A percentile compares a stretch with the other conserved stretches of the same genome.
phyloP scores from a whole-genome alignment of 2,888 invertebrate species.

The Acrocyrtus sp. region DNA sequence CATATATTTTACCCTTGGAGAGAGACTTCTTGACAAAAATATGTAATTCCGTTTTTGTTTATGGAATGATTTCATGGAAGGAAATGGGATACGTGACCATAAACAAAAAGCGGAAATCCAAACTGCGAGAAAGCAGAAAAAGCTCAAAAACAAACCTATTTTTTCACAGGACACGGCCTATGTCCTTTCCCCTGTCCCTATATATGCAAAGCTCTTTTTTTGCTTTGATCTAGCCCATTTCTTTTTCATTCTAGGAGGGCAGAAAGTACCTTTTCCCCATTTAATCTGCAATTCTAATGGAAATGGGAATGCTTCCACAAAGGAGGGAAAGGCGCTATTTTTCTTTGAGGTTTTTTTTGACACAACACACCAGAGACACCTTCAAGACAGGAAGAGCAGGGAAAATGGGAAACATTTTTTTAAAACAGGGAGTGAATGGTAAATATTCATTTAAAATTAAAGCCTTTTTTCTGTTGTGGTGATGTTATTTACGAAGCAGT shows the following conservation, averaged over 20 bases:
- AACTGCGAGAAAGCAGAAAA: not conserved
- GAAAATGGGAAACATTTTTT: not conserved
- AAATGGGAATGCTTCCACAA: conserved; percentile 14
- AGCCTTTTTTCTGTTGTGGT: too few relatives aligned
- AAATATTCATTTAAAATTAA: too few relatives aligned
- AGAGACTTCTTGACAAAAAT: too few relatives aligned
- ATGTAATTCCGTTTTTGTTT: not conserved
- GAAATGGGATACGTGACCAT: conserved; percentile 12
- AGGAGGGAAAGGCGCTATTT: not conserved
- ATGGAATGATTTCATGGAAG: too few relatives aligned
- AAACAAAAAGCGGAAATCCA: too few relatives aligned
- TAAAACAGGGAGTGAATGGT: too few relatives aligned
- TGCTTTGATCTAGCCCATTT: not conserved
- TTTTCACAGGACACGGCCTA: not conserved
- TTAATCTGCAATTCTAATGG: conserved; percentile 47
- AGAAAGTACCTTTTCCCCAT: conserved; percentile 2
- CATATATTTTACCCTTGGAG: too few relatives aligned
- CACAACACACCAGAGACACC: too few relatives aligned
- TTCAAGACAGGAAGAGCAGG: not conserved
- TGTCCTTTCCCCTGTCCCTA: not conserved
- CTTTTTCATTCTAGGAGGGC: not conserved
- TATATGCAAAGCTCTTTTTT: not conserved
- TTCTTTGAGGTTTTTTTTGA: too few relatives aligned
- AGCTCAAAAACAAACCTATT: not conserved
- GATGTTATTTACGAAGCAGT: too few relatives aligned